Evolutionary conservation across 1,140 invertebrate genomes (phyloP).

Genomic region (Aphaenogaster floridana): DNA sequence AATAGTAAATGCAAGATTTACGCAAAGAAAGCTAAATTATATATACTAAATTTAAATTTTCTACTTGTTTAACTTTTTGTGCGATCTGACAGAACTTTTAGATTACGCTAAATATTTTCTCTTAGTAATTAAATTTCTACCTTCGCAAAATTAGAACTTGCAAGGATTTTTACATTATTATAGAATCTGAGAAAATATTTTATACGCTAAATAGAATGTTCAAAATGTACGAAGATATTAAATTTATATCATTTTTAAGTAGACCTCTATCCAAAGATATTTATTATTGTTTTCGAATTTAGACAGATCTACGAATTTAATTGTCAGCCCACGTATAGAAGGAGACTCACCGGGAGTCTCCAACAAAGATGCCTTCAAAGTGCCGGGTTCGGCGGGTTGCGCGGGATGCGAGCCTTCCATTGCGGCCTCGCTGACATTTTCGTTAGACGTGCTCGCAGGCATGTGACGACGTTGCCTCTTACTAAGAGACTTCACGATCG

Average conservation of each 20-base stretch:
- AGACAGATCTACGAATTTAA: background rate
- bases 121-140: no score
- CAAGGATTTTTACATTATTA: no score
- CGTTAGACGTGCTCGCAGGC: slow-evolving; percentile 82
- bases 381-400: slow-evolving; percentile 95
- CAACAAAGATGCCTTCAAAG: slow-evolving; percentile 95
- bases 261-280: background rate
- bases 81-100: no score
- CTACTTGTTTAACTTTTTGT: no score
- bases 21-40: no score
- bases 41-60: background rate
- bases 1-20: no score
- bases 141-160: no score
- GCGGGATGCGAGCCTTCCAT: slow-evolving; percentile 96
- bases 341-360: slow-evolving; percentile 91
- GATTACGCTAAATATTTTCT: no score
- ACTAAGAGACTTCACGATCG: slow-evolving; percentile 95
- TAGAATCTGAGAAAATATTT: background rate
- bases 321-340: background rate
- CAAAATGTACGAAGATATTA: no score
- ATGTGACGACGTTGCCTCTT: slow-evolving; percentile 88
- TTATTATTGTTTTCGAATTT: background rate
- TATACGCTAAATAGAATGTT: background rate
- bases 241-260: slow-evolving; percentile 6
- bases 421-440: slow-evolving; percentile 88